Conservation (phyloP, 1,140 invertebrate species). For the fruit fly (Drosophila melanogaster) region Release_6_plus_ISO1_MT NC_004354.4:20431501-20432000, state of each 20-base stretch:
- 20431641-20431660: conserved; percentile 90
- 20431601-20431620: conserved; percentile 91
- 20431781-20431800: conserved; percentile 94
- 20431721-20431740: conserved; percentile 94
- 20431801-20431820: conserved; percentile 98
- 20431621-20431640: conserved; percentile 87
- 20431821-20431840: conserved; percentile 96
- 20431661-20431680: conserved; percentile 90
- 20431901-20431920: conserved; percentile 95
- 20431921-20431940: conserved; percentile 95
- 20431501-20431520: conserved; percentile 87
- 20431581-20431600: conserved; percentile 91
- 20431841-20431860: conserved; percentile 89
- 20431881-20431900: conserved; percentile 94
- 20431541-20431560: not conserved
- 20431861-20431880: conserved; percentile 91
- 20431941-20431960: conserved; percentile 96
- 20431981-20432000: conserved; percentile 89
- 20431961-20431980: conserved; percentile 93
- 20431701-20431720: conserved; percentile 94
- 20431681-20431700: conserved; percentile 87
- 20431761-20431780: conserved; percentile 95
- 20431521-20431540: conserved; percentile 3
- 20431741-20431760: conserved; percentile 93
- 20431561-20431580: conserved; percentile 44